phyloP scores from a whole-genome alignment of 2,888 invertebrate species.

The Yponomeuta cagnagella region DNA sequence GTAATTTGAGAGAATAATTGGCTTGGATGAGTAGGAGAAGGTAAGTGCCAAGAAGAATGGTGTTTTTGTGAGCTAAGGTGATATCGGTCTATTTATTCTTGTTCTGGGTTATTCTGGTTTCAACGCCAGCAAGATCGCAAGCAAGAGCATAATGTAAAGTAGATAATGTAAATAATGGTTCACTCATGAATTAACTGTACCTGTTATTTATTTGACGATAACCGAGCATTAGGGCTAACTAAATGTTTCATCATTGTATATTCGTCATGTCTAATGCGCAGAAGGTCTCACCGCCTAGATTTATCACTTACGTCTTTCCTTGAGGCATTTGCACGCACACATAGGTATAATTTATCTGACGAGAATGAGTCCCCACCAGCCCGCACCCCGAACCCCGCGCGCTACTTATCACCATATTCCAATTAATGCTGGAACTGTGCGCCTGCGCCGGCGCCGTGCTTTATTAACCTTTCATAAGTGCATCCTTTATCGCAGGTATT shows the following conservation, averaged over 20 bases:
- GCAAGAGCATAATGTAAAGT: no score
- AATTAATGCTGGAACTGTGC: slow-evolving; percentile 64
- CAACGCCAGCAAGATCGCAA: no score
- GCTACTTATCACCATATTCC: slow-evolving; percentile 60
- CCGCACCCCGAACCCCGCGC: slow-evolving; percentile 25
- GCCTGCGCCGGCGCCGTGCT: slow-evolving; percentile 42
- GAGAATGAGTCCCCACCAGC: slow-evolving; percentile 13
- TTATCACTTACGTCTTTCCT: slow-evolving; percentile 41
- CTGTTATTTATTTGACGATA: not conserved
- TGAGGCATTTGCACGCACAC: slow-evolving; percentile 42
- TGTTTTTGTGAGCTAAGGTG: no score
- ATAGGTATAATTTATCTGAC: not conserved
- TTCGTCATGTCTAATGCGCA: slow-evolving; percentile 47
- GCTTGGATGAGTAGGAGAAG: no score
- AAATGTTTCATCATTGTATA: slow-evolving; percentile 47
- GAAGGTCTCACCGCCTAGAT: slow-evolving; percentile 39
- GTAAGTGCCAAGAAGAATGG: no score
- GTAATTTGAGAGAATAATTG: no score
- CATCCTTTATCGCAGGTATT: slow-evolving; percentile 45
- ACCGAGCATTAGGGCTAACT: slow-evolving; percentile 26
- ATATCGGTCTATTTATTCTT: no score
- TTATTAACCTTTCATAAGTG: slow-evolving; percentile 62
- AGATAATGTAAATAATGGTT: no score
- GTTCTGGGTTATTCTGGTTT: no score
- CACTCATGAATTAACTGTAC: no score